Evolutionary conservation across 2,888 invertebrate genomes (phyloP), one percentile per base, ranked within the genome.

Genomic region (Agrochola litura): DNA sequence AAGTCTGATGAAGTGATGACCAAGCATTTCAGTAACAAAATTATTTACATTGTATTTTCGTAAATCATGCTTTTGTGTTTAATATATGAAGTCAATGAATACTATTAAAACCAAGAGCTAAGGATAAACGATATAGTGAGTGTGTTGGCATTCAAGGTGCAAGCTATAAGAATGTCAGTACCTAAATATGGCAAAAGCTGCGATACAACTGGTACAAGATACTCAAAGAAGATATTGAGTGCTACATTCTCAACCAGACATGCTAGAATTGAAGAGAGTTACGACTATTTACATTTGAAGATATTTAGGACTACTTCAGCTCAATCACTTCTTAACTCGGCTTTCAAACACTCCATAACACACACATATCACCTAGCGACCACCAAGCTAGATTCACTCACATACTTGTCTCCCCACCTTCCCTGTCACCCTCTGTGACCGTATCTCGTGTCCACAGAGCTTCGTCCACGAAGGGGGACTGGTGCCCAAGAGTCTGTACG

Each of bases 401-500:
- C 43, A 30, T 85, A 75, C 49, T 70, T 69, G 78, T 82, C 0
- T 30, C 56, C 2, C 4, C 8, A 6, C 14, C 2, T 30, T 4
- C 14, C 19, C 14, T 30, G 49, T 3, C 56, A 2, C 12, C 43
- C 41, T 37, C 46, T 76, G 22, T 66, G n/a, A 76, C 64, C 52
- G 4, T 16, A 5, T 2, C 4, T 63, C 92, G 77, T 73, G 19
- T 73, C 69, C 72, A 10, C 94, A 98, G 98, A 98, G 98, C 68
- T 97, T 98, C 94, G 98, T 98, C 67, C 98, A 98, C 91, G 99
- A 99, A 92, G 99, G 99, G 14, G 98, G 99, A 8, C 96, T 99
- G 87, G 98, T 99, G 69, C 99, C 99, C 43, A 99, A 99, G 96
- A 97, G 97, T 76, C 94, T 98, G 86, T 99, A 99, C 93, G 98